Evolutionary conservation across 2,797 vertebrate species (phyloP), one percentile per base, ranked within the genome.

Genomic region (Potorous gilbertii): DNA sequence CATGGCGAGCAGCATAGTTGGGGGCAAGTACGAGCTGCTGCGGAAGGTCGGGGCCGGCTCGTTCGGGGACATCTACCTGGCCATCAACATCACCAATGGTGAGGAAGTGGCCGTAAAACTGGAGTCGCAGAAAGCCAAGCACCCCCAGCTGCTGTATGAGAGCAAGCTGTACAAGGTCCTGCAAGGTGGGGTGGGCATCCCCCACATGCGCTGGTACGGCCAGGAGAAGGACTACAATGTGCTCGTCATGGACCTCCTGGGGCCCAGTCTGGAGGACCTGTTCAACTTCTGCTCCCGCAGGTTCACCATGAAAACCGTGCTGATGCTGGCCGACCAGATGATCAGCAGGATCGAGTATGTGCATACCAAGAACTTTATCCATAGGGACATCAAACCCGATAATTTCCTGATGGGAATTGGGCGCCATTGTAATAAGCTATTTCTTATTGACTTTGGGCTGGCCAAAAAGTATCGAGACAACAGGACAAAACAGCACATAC

Each of bases 1-100:
- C 97, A 99, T 99, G 99, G 99, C 98, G 95, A 99, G 98, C 98
- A 99, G 98, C 98, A 99, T 99, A 96, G 99, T 99, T 98, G 99
- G 98, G 98, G 99, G 99, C 66, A 99, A 99, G 97, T 99, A 99
- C 98, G 99, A 99, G 98, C 98, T 99, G 57, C 98, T 99, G 92
- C 97, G 99, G 95, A 99, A 99, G 98, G 99, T 99, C 66, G 99
- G 99, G 97, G 99, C 98, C 28, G 99, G 99, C 94, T 99, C 99
- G 12, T 99, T 99, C 56, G 98, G 99, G n/a, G 99, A 99, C 97
- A 99, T 99, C 94, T 99, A 99, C 96, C 97, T 99, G 98, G 98
- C 98, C 50, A 99, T 99, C 98, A 99, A 98, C 98, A 98, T 99
- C 98, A 99, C 98, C 97, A 99, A 98, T 97, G 99, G 99, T 98